Evolutionary conservation across 53 echinoderm and acorn worm genomes (phyloP), one percentile per base, ranked within the genome.

Genomic region (Holothuria scabra): DNA sequence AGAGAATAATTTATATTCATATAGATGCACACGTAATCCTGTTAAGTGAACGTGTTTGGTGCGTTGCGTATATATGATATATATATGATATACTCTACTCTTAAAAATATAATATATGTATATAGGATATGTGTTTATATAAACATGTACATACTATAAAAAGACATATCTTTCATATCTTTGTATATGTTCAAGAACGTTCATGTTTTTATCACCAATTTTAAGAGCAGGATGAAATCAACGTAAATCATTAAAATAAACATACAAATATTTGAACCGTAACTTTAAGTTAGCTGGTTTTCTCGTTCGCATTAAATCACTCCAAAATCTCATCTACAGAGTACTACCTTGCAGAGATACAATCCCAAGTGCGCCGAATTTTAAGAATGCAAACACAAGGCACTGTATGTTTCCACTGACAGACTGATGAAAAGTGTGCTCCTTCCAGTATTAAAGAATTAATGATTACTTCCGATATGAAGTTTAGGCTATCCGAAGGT

Each of bases 31-130:
- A 31, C 56, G 78, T 58, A 78, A 78, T 78, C 78, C 52, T 78
- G 56, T 78, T 78, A 78, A 78, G 78, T 78, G 72, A 78, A 78
- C 57, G 32, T 56, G 57, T 56, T 78, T 29, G 52, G 78, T 78
- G 78, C 56, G 58, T 78, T 57, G 78, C 78, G 59, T 78, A 78
- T 78, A 78, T 72, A 46, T 72, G 72, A 72, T 72, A 72, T 72
- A 78, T 78, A 78, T 78, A 78, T 78, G 78, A 78, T 78, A 56
- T 78, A 78, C 74, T 26, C 46, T 74, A 74, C 78, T 57, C 56
- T 78, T 28, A 78, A 56, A 78, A 78, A 78, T 78, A 57, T 59
- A 78, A 78, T 78, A 78, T 72, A 78, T 78, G 78, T 78, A 78
- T 78, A 78, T 56, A 58, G 58, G 56, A 78, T 78, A 58, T 78